Evolutionary conservation across 1,140 invertebrate species (phyloP).

Genomic region (Euura saliciscinereae): DNA sequence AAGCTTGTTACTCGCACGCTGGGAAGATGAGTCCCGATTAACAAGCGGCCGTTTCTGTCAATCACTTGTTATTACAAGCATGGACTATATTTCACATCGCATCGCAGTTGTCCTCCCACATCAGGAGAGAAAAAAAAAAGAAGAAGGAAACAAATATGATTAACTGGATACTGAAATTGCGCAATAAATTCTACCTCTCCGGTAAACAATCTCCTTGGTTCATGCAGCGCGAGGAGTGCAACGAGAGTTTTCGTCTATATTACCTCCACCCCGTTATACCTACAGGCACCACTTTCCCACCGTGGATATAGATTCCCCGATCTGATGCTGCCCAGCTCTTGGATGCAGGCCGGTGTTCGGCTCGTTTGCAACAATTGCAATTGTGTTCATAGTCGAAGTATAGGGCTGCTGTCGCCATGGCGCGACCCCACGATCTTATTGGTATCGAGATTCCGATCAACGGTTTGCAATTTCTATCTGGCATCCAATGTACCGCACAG

Average conservation of each 20-base stretch:
- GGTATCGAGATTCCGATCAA: conserved; percentile 5
- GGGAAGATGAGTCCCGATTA: conserved; percentile 2
- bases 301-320: background rate
- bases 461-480: conserved; percentile 1
- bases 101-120: conserved; percentile 8
- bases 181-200: conserved; percentile 7
- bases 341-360: background rate
- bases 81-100: background rate
- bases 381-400: background rate
- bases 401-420: background rate
- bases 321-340: background rate
- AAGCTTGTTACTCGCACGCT: background rate
- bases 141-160: background rate
- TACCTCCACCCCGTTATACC: background rate
- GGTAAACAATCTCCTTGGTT: background rate
- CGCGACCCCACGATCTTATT: background rate
- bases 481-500: background rate
- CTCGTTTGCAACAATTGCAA: background rate
- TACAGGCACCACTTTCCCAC: background rate
- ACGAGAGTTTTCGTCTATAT: no score
- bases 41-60: conserved; percentile 12
- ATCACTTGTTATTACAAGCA: conserved; percentile 7
- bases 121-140: background rate
- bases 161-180: background rate
- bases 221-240: background rate